These are phyloP conservation scores for Actinia tenebrosa DNA, from an alignment of 64 coral and sea anemone genomes.

Conservation along the genomic window DNA sequence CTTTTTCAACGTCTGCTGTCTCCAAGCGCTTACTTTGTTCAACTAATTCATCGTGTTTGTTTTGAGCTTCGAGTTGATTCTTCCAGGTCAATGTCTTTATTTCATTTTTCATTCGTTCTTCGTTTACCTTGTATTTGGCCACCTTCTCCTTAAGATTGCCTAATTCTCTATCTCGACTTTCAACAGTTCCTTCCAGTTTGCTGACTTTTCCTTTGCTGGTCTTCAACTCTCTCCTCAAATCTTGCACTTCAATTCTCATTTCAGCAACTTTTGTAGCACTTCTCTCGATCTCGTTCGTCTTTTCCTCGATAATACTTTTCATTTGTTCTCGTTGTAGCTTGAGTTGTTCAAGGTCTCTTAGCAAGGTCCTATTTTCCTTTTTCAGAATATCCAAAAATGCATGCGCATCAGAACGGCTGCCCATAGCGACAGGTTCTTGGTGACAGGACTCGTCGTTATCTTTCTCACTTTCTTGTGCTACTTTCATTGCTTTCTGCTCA, in stretches of 20 bases:
- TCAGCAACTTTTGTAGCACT: constrained; percentile 7
- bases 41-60: too few relatives aligned
- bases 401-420: neutral
- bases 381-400: constrained; percentile 53
- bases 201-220: constrained; percentile 6
- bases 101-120: neutral
- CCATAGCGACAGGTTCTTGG: neutral
- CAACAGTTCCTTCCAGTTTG: constrained; percentile 13
- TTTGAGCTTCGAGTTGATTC: neutral
- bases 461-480: constrained; percentile 11
- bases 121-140: neutral
- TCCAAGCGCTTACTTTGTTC: neutral
- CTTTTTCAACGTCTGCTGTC: neutral
- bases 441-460: constrained; percentile 1
- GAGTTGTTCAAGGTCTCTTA: constrained; percentile 45
- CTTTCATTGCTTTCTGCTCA: constrained; percentile 3
- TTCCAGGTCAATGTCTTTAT: neutral
- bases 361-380: constrained; percentile 54
- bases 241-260: neutral
- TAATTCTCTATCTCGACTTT: constrained; percentile 15
- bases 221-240: neutral
- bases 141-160: constrained; percentile 18
- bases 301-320: constrained; percentile 40
- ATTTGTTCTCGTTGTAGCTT: constrained; percentile 37
- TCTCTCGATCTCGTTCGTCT: constrained; percentile 54